phyloP scores from a whole-genome alignment of 2,888 invertebrate genomes.

The Arctia plantaginis region DNA sequence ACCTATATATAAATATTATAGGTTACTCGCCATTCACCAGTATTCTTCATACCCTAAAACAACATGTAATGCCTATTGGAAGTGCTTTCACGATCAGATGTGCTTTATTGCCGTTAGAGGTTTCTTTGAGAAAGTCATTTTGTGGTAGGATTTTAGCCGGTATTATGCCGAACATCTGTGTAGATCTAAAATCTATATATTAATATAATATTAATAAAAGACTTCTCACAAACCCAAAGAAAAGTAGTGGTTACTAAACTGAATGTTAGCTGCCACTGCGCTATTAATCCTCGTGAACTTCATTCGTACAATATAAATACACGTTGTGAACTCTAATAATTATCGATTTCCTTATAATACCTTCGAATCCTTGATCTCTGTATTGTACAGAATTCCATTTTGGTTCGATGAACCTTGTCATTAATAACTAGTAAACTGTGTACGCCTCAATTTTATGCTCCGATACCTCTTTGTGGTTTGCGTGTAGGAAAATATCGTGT shows the following conservation, averaged over 20 bases:
- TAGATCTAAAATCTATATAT: no score
- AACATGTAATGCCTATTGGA: no score
- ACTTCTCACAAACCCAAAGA: neutral
- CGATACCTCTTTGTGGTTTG: constrained; percentile 45
- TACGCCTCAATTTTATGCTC: constrained; percentile 56
- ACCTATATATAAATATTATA: no score
- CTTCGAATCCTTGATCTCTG: constrained; percentile 6
- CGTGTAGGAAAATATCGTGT: constrained; percentile 32
- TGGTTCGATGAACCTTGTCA: constrained; percentile 44
- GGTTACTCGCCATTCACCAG: no score
- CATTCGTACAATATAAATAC: neutral
- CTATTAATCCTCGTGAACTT: neutral
- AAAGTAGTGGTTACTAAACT: neutral
- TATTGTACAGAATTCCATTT: constrained; percentile 28
- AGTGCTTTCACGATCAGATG: no score
- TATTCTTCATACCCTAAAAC: no score
- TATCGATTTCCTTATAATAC: neutral
- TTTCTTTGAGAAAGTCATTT: no score
- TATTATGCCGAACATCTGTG: no score
- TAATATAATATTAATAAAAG: no score
- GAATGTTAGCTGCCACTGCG: neutral
- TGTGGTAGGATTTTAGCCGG: no score
- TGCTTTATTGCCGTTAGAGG: no score
- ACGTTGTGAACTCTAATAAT: no score
- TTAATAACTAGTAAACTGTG: constrained; percentile 59